Conservation (phyloP, 1,140 invertebrate genomes). For the Cherax quadricarinatus region DNA sequence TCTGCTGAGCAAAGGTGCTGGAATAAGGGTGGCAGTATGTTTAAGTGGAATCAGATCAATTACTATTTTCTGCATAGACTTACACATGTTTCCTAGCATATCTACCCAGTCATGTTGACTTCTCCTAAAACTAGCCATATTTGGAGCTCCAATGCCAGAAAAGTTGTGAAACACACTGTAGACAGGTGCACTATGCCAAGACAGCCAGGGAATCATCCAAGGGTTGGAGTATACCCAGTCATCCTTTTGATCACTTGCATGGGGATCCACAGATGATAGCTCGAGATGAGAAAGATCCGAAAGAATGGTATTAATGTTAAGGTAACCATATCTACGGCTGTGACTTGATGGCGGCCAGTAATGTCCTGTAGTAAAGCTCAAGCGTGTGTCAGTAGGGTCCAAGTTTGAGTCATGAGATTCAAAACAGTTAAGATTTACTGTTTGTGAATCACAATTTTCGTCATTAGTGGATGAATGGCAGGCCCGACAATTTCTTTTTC, state of each 20-base stretch:
- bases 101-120: slow-evolving; percentile 43
- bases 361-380: slow-evolving; percentile 58
- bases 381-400: slow-evolving; percentile 44
- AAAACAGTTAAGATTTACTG: neutral
- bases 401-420: slow-evolving; percentile 8
- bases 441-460: neutral
- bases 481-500: neutral
- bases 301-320: neutral
- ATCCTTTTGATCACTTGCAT: slow-evolving; percentile 28
- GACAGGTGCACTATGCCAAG: slow-evolving; percentile 48
- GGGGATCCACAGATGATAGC: neutral
- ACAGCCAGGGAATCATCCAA: slow-evolving; percentile 51
- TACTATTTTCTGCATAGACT: slow-evolving; percentile 14
- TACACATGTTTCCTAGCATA: slow-evolving; percentile 28
- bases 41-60: neutral
- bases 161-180: slow-evolving; percentile 54
- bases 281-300: slow-evolving; percentile 25
- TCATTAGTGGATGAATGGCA: neutral
- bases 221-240: slow-evolving; percentile 63
- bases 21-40: neutral
- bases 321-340: neutral
- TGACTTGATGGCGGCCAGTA: slow-evolving; percentile 58
- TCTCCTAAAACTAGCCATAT: slow-evolving; percentile 26
- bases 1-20: slow-evolving; percentile 30
- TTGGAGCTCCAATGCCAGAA: slow-evolving; percentile 60